These are phyloP conservation scores for Hemicentrotus pulcherrimus DNA, from an alignment of 35 echinoderm and acorn worm genomes.

Conservation along the genomic window DNA sequence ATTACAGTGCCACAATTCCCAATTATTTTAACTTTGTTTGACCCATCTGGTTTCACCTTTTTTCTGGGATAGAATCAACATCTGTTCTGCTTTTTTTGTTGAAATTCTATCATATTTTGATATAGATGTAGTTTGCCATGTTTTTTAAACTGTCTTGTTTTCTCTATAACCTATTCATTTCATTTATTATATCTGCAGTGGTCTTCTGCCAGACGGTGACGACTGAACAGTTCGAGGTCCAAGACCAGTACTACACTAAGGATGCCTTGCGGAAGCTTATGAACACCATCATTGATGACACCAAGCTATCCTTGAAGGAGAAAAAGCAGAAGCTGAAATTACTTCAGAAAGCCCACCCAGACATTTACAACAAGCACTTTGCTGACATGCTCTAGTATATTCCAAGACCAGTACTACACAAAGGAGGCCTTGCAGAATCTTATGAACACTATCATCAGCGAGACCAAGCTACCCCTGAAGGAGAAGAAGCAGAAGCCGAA, in stretches of 20 bases:
- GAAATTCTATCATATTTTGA: too few species aligned
- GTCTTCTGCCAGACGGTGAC: constrained; percentile 5
- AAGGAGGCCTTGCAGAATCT: constrained; percentile 59
- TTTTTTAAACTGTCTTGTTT: too few species aligned
- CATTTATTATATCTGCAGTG: background rate
- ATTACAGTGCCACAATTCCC: too few species aligned
- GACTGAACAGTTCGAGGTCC: constrained; percentile 6
- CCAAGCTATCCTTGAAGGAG: constrained; percentile 67
- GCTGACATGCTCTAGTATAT: constrained; percentile 63
- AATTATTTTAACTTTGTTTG: too few species aligned
- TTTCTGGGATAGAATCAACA: too few species aligned
- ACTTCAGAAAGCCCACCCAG: constrained; percentile 76
- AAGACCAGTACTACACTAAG: background rate
- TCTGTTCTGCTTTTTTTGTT: too few species aligned
- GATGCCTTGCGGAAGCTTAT: constrained; percentile 66
- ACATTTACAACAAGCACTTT: constrained; percentile 77
- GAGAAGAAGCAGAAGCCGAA: constrained; percentile 96
- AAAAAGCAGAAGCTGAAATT: constrained; percentile 92
- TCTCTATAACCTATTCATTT: too few species aligned
- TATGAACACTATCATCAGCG: constrained; percentile 86
- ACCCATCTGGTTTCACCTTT: too few species aligned
- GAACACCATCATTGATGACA: constrained; percentile 89
- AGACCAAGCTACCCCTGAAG: constrained; percentile 65
- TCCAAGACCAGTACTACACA: background rate
- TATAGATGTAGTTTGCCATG: too few species aligned